These are phyloP conservation scores for Crotalus horridus DNA, from an alignment of 2,113 vertebrate genomes.

Conservation along the genomic window DNA sequence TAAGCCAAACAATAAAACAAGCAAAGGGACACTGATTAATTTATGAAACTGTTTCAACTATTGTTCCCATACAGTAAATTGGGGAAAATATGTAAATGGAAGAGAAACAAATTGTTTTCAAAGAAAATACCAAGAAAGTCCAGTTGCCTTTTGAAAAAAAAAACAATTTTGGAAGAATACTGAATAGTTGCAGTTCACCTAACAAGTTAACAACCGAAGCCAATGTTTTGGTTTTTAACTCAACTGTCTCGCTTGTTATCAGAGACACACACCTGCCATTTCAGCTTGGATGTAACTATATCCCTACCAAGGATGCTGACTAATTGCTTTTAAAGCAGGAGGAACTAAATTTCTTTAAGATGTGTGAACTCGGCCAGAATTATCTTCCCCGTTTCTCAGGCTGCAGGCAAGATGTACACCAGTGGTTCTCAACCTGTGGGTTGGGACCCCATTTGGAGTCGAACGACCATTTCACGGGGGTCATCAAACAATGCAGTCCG, in stretches of 20 bases:
- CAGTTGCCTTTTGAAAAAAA: no score
- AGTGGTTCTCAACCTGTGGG: no score
- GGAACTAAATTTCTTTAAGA: not conserved
- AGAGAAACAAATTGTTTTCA: no score
- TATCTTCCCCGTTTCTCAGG: not conserved
- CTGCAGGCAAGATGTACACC: not conserved
- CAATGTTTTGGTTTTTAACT: not conserved
- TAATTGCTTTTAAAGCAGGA: not conserved
- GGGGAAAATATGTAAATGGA: no score
- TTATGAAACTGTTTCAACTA: not conserved
- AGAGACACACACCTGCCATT: not conserved
- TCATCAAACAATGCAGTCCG: no score
- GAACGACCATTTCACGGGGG: no score
- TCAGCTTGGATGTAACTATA: not conserved
- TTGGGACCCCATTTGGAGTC: no score
- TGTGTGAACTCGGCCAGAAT: not conserved
- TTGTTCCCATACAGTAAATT: not conserved
- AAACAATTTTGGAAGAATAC: not conserved
- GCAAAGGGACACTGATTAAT: not conserved
- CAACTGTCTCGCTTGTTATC: not conserved
- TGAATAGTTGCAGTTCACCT: not conserved
- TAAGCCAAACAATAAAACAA: not conserved
- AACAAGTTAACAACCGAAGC: not conserved
- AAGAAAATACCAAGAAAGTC: not conserved
- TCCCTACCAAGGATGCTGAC: not conserved